A percentile compares a stretch with the other conserved stretches of the same genome.
phyloP scores from a whole-genome alignment of 2,797 vertebrate genomes.

The Leptoclinus maculatus region DNA sequence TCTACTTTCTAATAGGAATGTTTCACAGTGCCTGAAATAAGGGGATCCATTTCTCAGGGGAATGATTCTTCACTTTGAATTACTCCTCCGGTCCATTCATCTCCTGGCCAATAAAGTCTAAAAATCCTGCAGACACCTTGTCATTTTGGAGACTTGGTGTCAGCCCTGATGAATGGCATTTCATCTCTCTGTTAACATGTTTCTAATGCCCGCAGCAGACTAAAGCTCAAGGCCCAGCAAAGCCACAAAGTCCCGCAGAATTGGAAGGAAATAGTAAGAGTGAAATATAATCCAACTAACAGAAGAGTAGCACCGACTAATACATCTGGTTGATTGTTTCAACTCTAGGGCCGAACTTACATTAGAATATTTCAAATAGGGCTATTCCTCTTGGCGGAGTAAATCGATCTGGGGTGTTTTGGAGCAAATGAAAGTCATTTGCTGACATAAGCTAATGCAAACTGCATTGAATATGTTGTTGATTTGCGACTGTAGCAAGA shows the following conservation, averaged over 20 bases:
- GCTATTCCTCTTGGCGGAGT: slow-evolving; percentile 60
- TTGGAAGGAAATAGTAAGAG: slow-evolving; percentile 35
- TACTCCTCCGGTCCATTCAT: slow-evolving; percentile 74
- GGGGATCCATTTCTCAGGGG: slow-evolving; percentile 72
- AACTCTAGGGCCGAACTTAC: slow-evolving; percentile 59
- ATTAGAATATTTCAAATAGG: slow-evolving; percentile 68
- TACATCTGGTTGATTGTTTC: slow-evolving; percentile 70
- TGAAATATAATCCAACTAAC: slow-evolving; percentile 26
- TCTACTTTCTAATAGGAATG: slow-evolving; percentile 76
- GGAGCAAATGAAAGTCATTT: slow-evolving; percentile 66
- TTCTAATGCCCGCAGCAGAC: slow-evolving; percentile 53
- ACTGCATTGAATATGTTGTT: slow-evolving; percentile 51
- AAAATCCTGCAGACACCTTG: slow-evolving; percentile 65
- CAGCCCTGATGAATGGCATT: slow-evolving; percentile 73
- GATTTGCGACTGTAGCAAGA: slow-evolving; percentile 52
- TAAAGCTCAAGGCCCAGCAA: slow-evolving; percentile 32
- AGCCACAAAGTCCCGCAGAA: slow-evolving; percentile 32
- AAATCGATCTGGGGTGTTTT: slow-evolving; percentile 65
- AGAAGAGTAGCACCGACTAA: slow-evolving; percentile 44
- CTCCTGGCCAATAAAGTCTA: slow-evolving; percentile 73
- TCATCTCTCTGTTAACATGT: slow-evolving; percentile 71
- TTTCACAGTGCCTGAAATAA: slow-evolving; percentile 65
- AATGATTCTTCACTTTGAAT: slow-evolving; percentile 81
- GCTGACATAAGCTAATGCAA: slow-evolving; percentile 65
- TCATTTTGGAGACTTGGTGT: slow-evolving; percentile 79